phyloP scores from a whole-genome alignment of 2,888 invertebrate genomes.

The Geophilus truncorum region DNA sequence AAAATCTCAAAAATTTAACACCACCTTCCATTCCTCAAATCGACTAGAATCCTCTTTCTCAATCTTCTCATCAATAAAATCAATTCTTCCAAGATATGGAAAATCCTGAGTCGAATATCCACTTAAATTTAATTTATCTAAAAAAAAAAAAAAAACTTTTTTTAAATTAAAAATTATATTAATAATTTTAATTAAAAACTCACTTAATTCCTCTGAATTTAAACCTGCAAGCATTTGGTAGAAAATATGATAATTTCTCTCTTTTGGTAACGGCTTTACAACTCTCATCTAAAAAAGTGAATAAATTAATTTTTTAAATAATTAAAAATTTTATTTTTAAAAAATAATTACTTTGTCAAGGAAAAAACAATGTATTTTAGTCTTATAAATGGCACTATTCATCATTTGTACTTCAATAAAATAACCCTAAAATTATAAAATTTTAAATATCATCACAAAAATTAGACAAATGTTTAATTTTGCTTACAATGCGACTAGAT shows the following conservation, averaged over 20 bases:
- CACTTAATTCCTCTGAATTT: slow-evolving; percentile 71
- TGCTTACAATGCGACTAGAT: slow-evolving; percentile 86
- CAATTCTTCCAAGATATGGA: slow-evolving; percentile 71
- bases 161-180: background rate
- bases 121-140: slow-evolving; percentile 76
- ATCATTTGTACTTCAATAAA: slow-evolving; percentile 95
- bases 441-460: background rate
- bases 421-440: slow-evolving; percentile 74
- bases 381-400: slow-evolving; percentile 87
- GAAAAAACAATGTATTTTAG: slow-evolving; percentile 94
- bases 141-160: slow-evolving; percentile 36
- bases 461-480: too few relatives aligned
- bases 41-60: slow-evolving; percentile 66
- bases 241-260: slow-evolving; percentile 95
- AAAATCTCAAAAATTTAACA: too few relatives aligned
- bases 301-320: background rate
- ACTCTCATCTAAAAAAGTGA: slow-evolving; percentile 67
- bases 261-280: slow-evolving; percentile 73
- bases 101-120: slow-evolving; percentile 76
- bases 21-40: slow-evolving; percentile 88
- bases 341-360: slow-evolving; percentile 68
- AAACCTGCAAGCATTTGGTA: slow-evolving; percentile 92
- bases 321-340: slow-evolving; percentile 32
- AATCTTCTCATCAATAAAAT: slow-evolving; percentile 65
- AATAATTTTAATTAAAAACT: slow-evolving; percentile 29